These are phyloP conservation scores for Colletes collaris DNA, from an alignment of 2,888 invertebrate genomes.

Conservation along the genomic window DNA sequence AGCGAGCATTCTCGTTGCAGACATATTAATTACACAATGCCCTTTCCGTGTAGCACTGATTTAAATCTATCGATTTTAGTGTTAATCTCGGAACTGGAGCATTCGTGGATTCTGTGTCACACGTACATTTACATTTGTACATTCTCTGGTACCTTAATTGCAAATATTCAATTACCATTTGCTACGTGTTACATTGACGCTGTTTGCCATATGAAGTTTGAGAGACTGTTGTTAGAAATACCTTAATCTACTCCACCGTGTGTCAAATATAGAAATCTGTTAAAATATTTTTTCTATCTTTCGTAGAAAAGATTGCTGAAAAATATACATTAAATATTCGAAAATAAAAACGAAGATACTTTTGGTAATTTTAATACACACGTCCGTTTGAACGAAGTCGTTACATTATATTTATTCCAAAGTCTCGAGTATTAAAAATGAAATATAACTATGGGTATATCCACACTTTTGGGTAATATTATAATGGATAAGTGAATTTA, in stretches of 20 bases:
- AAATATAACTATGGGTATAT: background rate
- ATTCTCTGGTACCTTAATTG: background rate
- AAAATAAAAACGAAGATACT: no score
- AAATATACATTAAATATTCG: no score
- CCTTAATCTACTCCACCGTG: no score
- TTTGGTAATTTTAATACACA: background rate
- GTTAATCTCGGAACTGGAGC: constrained; percentile 49
- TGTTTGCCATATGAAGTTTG: background rate
- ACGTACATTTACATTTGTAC: constrained; percentile 14
- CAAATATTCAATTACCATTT: constrained; percentile 19
- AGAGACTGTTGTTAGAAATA: background rate
- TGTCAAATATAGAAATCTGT: no score
- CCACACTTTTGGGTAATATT: constrained; percentile 6
- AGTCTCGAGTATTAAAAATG: constrained; percentile 7
- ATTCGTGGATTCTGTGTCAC: constrained; percentile 39
- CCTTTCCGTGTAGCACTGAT: constrained; percentile 52
- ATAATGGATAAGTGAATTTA: constrained; percentile 22
- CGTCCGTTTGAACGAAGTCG: background rate
- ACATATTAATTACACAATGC: constrained; percentile 48
- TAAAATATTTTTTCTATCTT: no score
- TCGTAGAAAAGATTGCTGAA: no score
- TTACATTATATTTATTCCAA: background rate
- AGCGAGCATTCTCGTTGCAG: constrained; percentile 20
- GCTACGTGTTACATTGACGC: background rate
- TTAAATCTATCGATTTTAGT: constrained; percentile 54